Base-by-base conservation (phyloP, 2,888 invertebrate genomes). In the Heteromurus nitidus region DNA sequence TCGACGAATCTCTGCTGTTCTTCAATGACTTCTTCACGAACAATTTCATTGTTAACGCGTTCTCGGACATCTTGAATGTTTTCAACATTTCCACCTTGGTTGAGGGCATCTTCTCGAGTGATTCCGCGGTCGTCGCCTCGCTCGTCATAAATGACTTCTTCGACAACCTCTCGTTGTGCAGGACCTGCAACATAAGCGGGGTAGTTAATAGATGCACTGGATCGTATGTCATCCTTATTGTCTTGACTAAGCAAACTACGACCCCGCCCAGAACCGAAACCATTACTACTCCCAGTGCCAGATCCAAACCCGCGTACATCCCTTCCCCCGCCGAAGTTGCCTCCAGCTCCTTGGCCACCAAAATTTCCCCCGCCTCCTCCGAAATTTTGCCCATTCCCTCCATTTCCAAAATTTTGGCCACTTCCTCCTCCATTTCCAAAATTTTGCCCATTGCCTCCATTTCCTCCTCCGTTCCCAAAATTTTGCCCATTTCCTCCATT, bases 21-120 rank as follows among this genome's bases (percentile, higher is more conserved):
- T 24, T 73, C 80, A 28, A 73, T 68, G 13, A 67, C 67, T 67
- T 80, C 80, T 47, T 67, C 55, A n/a, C 80, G 80, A n/a, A 80
- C 73, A n/a, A 80, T 60, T 30, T 73, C 73, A 73, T 73, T 80
- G 47, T 73, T 73, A 0, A 24, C 80, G 58, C 60, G 73, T 16
- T 80, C 80, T 3, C 80, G 65, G n/a, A 80, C 73, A 31, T 80
- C 80, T 55, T 80, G 80, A 73, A 80, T 80, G 50, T 80, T 80
- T 36, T 79, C 79, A 30, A 72, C 73, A 42, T 64, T 75, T 1
- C 80, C 80, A 30, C 73, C 60, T 20, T 28, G 42, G 60, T 80
- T 80, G 24, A 80, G 65, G 13, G 68, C 72, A 42, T 80, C 80
- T 47, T 80, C 80, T 31, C 80, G 36, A 1, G 80, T 80, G 9